Percentiles rank a stretch among this genome's conserved stretches.
Conservation (phyloP, 2,113 vertebrate species). For the Hystrix brachyura region DNA sequence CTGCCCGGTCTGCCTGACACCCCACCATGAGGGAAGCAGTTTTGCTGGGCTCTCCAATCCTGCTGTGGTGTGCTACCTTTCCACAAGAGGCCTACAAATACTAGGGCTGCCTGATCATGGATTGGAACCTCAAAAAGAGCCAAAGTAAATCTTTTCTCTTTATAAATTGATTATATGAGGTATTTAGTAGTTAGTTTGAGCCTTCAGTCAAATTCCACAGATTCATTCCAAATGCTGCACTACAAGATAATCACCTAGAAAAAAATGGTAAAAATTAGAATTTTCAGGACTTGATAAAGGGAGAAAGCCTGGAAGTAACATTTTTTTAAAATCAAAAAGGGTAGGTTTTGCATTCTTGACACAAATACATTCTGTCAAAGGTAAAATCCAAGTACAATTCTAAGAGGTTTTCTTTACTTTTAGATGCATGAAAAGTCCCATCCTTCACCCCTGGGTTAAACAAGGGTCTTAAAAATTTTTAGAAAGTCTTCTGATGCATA, state of each 20-base stretch:
- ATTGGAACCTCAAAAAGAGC: background rate
- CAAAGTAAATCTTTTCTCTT: background rate
- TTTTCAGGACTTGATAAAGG: constrained; percentile 69
- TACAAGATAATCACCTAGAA: constrained; percentile 71
- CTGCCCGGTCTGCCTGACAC: background rate
- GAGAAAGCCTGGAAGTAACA: constrained; percentile 70
- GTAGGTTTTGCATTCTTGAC: constrained; percentile 17
- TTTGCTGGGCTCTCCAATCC: background rate
- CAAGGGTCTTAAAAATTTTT: background rate
- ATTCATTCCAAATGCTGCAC: constrained; percentile 64
- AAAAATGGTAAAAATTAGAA: constrained; percentile 71
- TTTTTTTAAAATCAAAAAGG: background rate
- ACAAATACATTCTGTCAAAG: constrained; percentile 68
- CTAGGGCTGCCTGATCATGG: background rate
- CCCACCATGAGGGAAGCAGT: background rate
- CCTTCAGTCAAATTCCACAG: constrained; percentile 83
- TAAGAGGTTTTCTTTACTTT: constrained; percentile 14
- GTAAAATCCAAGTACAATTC: constrained; percentile 37
- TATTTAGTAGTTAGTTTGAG: background rate
- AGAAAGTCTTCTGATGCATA: background rate
- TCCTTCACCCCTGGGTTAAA: background rate
- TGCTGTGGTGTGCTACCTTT: too few species aligned
- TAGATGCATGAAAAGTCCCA: background rate
- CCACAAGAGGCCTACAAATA: background rate
- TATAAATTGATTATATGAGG: background rate